Evolutionary conservation across 2,888 invertebrate genomes (phyloP).

Genomic region (Ctenicera cuprea): DNA sequence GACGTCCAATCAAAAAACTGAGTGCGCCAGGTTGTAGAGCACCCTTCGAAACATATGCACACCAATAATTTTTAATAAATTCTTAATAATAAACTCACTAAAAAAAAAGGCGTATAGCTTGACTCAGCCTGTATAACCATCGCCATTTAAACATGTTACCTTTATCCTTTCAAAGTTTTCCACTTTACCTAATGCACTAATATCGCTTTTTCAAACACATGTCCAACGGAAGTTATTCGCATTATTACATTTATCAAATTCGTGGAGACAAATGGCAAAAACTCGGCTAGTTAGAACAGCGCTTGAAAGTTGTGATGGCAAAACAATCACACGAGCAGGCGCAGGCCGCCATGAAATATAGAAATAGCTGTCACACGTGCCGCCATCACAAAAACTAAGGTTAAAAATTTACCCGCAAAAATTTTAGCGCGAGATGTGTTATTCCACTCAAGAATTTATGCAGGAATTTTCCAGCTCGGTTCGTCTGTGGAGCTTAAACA

Average conservation of each 20-base stretch:
- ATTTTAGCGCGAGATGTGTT: background rate
- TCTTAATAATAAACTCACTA: too few species aligned
- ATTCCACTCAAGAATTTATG: background rate
- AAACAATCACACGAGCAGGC: conserved; percentile 64
- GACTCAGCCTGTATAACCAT: too few species aligned
- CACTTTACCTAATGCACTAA: background rate
- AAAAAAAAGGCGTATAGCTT: too few species aligned
- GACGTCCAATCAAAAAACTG: too few species aligned
- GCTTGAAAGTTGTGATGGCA: conserved; percentile 64
- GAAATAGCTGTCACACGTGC: conserved; percentile 65
- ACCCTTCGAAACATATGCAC: too few species aligned
- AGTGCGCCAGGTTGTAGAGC: too few species aligned
- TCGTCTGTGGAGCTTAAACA: background rate
- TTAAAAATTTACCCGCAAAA: conserved; percentile 24
- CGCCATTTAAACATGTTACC: too few species aligned
- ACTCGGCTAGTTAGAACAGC: conserved; percentile 41
- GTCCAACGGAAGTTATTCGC: conserved; percentile 57
- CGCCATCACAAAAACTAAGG: conserved; percentile 59
- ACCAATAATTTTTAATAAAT: too few species aligned
- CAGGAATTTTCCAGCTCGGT: too few species aligned
- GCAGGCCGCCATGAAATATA: conserved; percentile 68
- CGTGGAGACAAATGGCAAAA: conserved; percentile 56
- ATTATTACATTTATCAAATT: conserved; percentile 62
- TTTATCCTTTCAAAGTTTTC: too few species aligned
- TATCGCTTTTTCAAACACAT: conserved; percentile 56